These are phyloP conservation scores for Caenorhabditis drosophilae DNA, from an alignment of 2,888 invertebrate genomes.

Conservation along the genomic window DNA sequence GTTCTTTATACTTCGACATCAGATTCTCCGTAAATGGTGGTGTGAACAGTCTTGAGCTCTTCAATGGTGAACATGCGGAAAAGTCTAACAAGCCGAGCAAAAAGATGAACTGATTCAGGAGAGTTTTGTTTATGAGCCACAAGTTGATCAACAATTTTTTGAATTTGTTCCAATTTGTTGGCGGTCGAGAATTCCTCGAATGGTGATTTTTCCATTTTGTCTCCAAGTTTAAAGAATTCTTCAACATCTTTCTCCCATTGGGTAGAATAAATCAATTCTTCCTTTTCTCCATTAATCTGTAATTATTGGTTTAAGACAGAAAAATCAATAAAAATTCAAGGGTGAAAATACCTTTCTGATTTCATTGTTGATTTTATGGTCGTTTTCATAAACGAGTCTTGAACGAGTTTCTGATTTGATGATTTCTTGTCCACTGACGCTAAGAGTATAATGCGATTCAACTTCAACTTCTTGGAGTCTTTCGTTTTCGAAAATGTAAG, in stretches of 20 bases:
- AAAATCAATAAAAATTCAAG: too few relatives aligned
- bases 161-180: slow-evolving; percentile 32
- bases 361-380: slow-evolving; percentile 5
- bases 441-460: slow-evolving; percentile 21
- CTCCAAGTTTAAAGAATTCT: slow-evolving; percentile 49
- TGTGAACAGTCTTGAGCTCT: slow-evolving; percentile 50
- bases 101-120: slow-evolving; percentile 35
- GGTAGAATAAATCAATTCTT: slow-evolving; percentile 36
- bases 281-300: slow-evolving; percentile 30
- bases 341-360: slow-evolving; percentile 14
- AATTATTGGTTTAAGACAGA: too few relatives aligned
- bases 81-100: slow-evolving; percentile 54
- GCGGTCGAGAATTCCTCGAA: slow-evolving; percentile 26
- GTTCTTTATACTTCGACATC: too few relatives aligned
- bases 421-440: slow-evolving; percentile 16
- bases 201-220: slow-evolving; percentile 25
- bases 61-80: slow-evolving; percentile 47
- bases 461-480: slow-evolving; percentile 15
- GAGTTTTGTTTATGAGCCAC: slow-evolving; percentile 32
- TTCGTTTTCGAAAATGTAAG: slow-evolving; percentile 21
- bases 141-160: slow-evolving; percentile 30
- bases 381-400: slow-evolving; percentile 11
- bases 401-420: slow-evolving; percentile 23
- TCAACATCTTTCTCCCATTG: slow-evolving; percentile 39
- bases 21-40: slow-evolving; percentile 19